Evolutionary conservation across 2,797 vertebrate species (phyloP), one percentile per base, ranked within the genome.

Genomic region (Notolabrus celidotus): DNA sequence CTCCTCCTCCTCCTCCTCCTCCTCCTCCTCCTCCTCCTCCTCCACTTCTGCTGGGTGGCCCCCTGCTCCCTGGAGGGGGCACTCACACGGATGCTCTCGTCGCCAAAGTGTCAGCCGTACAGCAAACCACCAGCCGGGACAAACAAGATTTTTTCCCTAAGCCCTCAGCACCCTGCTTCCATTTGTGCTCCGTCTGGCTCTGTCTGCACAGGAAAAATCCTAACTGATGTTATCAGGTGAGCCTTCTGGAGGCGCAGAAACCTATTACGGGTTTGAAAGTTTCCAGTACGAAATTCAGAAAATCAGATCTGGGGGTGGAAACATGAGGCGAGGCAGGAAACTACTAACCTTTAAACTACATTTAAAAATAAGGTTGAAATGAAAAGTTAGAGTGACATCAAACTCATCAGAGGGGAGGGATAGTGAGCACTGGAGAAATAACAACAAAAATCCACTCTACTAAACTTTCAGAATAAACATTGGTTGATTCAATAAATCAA

Each of bases 91-190:
- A 66, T 25, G 53, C 74, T 77, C 72, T 71, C 63, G 51, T 36
- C 47, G 25, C 57, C 31, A 1, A 58, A 73, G 71, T 80, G 73
- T 50, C 79, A 80, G 68, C 52, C 66, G 10, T 36, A 36, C 57
- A 10, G 42, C 77, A 80, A 73, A 71, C 70, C 77, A 77, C 66
- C 76, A 82, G 71, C 82, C 71, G 70, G 75, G 72, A 75, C 72
- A 86, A 88, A 91, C 82, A 74, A 75, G 58, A 85, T 78, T 85
- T 79, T 85, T 77, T 19, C 76, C 47, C 66, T 67, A 70, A 87
- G 75, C 79, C 67, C 64, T 66, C 65, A 41, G 72, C 67, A 69
- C 70, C 66, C 66, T 55, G 67, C 59, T 70, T 59, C 69, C 59
- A 46, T 71, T 71, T 61, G 55, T 43, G 23, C 74, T 47, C 59